Percentiles rank a stretch among this genome's conserved stretches.
phyloP scores from a whole-genome alignment of 2,113 vertebrate species.

The Hydrochoerus hydrochaeris region DNA sequence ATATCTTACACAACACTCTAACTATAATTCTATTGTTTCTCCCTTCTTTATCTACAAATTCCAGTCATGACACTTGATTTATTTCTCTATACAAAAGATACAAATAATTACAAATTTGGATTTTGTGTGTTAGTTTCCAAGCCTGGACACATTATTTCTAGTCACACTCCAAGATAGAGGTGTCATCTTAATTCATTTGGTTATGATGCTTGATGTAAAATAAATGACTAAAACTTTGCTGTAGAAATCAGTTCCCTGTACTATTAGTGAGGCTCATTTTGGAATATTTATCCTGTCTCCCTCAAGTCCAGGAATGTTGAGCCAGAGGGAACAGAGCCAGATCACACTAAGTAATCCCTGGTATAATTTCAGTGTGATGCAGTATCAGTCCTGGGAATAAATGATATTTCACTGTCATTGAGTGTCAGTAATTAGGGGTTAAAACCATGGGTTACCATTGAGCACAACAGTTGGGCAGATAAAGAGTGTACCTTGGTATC shows the following conservation, averaged over 20 bases:
- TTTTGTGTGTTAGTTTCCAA: constrained; percentile 10
- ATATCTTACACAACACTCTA: constrained; percentile 12
- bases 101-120: neutral
- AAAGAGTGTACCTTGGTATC: neutral
- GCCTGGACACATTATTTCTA: neutral
- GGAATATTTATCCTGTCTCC: neutral
- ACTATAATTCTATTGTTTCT: constrained; percentile 23
- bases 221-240: neutral
- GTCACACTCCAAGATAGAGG: neutral
- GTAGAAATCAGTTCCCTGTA: neutral
- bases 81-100: neutral
- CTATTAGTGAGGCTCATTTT: neutral
- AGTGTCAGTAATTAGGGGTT: neutral
- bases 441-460: neutral
- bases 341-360: neutral
- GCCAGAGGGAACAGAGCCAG: neutral
- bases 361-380: neutral
- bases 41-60: neutral
- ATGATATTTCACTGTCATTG: constrained; percentile 9
- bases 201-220: neutral
- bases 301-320: neutral
- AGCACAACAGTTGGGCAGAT: neutral
- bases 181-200: neutral
- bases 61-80: neutral
- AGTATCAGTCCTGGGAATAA: neutral